phyloP scores from a whole-genome alignment of 2,888 invertebrate genomes.

The Pardosa pseudoannulata region DNA sequence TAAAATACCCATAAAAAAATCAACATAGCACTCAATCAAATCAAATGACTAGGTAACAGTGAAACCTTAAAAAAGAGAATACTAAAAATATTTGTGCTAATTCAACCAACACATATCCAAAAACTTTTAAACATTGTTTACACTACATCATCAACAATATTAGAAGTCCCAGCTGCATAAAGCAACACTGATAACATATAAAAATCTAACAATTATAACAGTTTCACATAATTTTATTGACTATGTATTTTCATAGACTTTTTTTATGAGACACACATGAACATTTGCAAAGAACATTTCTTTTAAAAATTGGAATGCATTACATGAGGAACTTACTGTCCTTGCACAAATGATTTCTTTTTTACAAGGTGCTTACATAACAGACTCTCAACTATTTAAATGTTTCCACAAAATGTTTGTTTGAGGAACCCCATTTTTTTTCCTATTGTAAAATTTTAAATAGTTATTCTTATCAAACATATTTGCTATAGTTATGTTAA shows the following conservation, averaged over 20 bases:
- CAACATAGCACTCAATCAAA: too few species aligned
- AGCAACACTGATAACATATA: background rate
- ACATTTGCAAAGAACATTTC: background rate
- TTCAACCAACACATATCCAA: too few species aligned
- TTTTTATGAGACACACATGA: constrained; percentile 4
- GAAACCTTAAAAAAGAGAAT: too few species aligned
- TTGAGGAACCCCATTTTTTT: too few species aligned
- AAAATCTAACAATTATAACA: constrained; percentile 7
- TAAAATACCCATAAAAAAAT: too few species aligned
- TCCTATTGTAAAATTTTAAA: too few species aligned
- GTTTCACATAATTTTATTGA: background rate
- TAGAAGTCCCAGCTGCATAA: background rate
- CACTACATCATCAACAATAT: background rate
- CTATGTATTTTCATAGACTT: background rate
- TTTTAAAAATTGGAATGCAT: background rate
- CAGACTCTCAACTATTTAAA: constrained; percentile 3
- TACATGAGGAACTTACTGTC: background rate
- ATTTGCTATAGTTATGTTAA: too few species aligned
- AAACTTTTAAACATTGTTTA: background rate
- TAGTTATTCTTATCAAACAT: too few species aligned
- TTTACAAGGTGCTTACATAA: background rate
- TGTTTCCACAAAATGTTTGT: too few species aligned
- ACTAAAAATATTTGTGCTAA: too few species aligned
- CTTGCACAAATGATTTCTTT: background rate
- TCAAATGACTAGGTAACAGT: too few species aligned